Conservation (phyloP, 2,888 invertebrate genomes). For the Aphodius granarius region DNA sequence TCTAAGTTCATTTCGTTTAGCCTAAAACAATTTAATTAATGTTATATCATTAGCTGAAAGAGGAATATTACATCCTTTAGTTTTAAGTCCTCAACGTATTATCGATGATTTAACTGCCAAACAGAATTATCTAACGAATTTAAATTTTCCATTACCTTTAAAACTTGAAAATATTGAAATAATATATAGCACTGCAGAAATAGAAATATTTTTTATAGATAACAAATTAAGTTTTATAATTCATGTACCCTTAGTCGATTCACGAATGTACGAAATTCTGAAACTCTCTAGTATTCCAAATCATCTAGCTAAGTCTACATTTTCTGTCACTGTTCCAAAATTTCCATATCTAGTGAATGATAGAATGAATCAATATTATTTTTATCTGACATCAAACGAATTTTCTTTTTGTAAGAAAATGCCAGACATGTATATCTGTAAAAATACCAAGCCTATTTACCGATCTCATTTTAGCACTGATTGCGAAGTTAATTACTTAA, state of each 20-base stretch:
- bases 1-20: slow-evolving; percentile 1
- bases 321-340: slow-evolving; percentile 6
- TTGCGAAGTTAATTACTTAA: slow-evolving; percentile 3
- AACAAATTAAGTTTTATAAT: slow-evolving; percentile 1
- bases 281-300: slow-evolving; percentile 8
- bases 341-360: not conserved
- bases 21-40: not conserved
- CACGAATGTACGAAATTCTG: slow-evolving; percentile 7
- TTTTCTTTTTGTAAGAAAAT: not conserved
- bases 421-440: not conserved
- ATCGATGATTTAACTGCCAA: not conserved
- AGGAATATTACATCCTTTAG: slow-evolving; percentile 4
- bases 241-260: slow-evolving; percentile 1
- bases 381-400: not conserved
- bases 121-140: slow-evolving; percentile 2
- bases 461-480: slow-evolving; percentile 2
- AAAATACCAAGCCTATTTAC: not conserved
- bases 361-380: slow-evolving; percentile 1
- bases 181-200: slow-evolving; percentile 3
- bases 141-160: slow-evolving; percentile 2
- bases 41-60: slow-evolving; percentile 5
- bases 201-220: slow-evolving; percentile 6
- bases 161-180: not conserved
- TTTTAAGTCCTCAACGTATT: slow-evolving; percentile 11
- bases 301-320: slow-evolving; percentile 1